Evolutionary conservation across 2,113 vertebrate genomes (phyloP).

Genomic region (Columba janthina): DNA sequence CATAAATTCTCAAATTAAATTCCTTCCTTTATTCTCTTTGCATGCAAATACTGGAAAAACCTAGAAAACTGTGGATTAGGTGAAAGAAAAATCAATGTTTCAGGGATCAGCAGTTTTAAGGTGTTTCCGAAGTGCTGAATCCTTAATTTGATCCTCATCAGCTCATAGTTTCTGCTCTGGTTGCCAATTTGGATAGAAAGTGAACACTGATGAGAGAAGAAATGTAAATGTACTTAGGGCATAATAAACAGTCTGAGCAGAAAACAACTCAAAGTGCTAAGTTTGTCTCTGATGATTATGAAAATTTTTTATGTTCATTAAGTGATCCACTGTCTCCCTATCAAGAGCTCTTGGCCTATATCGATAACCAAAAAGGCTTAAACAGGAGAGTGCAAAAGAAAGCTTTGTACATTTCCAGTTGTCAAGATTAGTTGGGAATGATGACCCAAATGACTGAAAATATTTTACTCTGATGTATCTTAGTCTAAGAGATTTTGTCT

Average conservation of each 20-base stretch:
- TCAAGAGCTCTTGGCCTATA: neutral
- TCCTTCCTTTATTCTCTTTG: neutral
- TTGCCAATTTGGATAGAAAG: neutral
- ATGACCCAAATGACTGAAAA: neutral
- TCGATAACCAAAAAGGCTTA: neutral
- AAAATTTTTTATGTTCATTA: neutral
- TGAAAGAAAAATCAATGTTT: slow-evolving; percentile 27
- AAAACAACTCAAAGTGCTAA: neutral
- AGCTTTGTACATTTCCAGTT: neutral
- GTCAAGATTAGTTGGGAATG: neutral
- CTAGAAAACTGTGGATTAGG: neutral
- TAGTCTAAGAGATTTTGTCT: neutral
- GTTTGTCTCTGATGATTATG: neutral
- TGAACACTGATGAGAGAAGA: neutral
- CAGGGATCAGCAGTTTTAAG: neutral
- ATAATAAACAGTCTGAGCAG: neutral
- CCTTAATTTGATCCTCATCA: slow-evolving; percentile 27
- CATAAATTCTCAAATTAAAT: neutral
- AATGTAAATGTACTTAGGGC: neutral
- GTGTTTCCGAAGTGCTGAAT: slow-evolving; percentile 14
- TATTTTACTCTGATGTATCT: neutral
- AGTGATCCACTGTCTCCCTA: neutral
- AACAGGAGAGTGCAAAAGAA: neutral
- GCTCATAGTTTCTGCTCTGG: neutral
- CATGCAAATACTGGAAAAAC: neutral